These are phyloP conservation scores for Trissolcus japonicus DNA, from an alignment of 2,888 invertebrate genomes.

Conservation along the genomic window DNA sequence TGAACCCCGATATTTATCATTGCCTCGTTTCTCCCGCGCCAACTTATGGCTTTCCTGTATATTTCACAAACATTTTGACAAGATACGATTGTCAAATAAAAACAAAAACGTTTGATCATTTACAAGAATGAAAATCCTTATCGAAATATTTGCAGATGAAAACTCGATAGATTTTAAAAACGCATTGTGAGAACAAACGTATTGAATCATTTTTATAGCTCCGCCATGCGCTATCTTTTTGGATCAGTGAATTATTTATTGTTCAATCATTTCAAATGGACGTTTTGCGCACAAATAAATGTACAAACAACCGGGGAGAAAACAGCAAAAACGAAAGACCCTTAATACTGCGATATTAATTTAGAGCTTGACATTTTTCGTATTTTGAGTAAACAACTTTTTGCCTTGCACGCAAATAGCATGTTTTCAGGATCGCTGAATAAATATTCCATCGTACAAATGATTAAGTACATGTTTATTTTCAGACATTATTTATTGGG, in stretches of 20 bases:
- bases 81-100: constrained; percentile 23
- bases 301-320: no score
- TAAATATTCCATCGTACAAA: no score
- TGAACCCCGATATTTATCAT: no score
- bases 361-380: no score
- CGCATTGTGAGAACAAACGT: background rate
- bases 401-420: no score
- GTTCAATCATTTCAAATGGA: constrained; percentile 5
- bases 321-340: no score
- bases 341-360: no score
- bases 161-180: constrained; percentile 8
- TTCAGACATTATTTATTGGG: background rate
- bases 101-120: constrained; percentile 15
- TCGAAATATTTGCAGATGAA: no score
- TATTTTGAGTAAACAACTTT: no score
- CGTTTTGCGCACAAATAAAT: no score
- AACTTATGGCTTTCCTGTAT: constrained; percentile 8
- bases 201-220: constrained; percentile 13
- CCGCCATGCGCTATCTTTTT: background rate
- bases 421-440: no score
- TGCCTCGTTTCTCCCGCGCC: constrained; percentile 1
- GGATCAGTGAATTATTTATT: constrained; percentile 26
- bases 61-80: constrained; percentile 8
- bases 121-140: no score
- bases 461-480: constrained; percentile 5